Evolutionary conservation across 2,113 vertebrate genomes (phyloP).

Genomic region (Dermatemys mawii): DNA sequence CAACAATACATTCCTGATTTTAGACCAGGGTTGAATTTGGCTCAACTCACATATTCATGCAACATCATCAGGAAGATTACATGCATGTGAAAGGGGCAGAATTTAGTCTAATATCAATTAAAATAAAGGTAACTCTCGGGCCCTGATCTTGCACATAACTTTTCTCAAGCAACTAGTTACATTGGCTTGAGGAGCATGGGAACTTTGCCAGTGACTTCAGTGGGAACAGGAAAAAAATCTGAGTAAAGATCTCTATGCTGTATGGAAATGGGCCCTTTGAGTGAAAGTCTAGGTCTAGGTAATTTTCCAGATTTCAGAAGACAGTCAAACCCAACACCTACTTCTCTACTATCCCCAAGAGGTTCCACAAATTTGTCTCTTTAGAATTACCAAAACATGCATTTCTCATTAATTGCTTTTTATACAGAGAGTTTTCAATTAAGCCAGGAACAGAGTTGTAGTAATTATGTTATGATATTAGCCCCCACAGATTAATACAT

Average conservation of each 20-base stretch:
- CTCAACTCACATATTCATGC: not conserved
- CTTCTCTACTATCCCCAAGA: conserved; percentile 54
- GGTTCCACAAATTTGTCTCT: conserved; percentile 64
- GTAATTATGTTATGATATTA: conserved; percentile 78
- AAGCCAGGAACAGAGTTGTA: conserved; percentile 69
- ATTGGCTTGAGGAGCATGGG: conserved; percentile 8
- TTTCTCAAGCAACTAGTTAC: not conserved
- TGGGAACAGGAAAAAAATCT: not conserved
- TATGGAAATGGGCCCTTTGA: conserved; percentile 2
- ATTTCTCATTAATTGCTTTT: conserved; percentile 78
- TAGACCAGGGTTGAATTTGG: not conserved
- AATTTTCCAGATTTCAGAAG: conserved; percentile 51
- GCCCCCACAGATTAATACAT: conserved; percentile 78
- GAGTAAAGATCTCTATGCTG: not conserved
- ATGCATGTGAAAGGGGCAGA: not conserved
- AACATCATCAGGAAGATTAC: not conserved
- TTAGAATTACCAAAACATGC: conserved; percentile 74
- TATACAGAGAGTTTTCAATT: conserved; percentile 75
- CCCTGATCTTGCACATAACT: not conserved
- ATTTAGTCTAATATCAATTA: not conserved
- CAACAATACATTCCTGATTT: not conserved
- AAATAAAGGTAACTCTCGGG: not conserved
- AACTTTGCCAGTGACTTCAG: conserved; percentile 19
- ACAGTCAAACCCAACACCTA: conserved; percentile 49
- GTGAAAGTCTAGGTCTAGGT: conserved; percentile 15